Evolutionary conservation across 2,113 vertebrate genomes (phyloP).

Genomic region (Junco hyemalis): DNA sequence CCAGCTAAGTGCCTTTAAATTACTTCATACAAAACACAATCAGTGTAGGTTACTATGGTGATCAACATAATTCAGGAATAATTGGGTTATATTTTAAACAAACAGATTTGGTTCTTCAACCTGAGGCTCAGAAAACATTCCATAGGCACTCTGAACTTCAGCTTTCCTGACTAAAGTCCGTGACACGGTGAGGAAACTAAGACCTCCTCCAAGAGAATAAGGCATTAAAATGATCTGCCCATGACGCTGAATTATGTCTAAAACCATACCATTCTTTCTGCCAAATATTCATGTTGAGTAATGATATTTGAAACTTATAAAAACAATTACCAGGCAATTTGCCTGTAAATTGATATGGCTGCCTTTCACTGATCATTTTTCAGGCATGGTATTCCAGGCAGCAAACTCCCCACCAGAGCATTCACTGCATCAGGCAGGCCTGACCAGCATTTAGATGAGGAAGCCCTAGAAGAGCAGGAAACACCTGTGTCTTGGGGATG

Average conservation of each 20-base stretch:
- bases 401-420: neutral
- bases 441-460: neutral
- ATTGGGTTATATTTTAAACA: conserved; percentile 29
- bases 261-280: neutral
- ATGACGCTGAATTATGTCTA: neutral
- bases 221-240: neutral
- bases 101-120: neutral
- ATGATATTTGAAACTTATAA: neutral
- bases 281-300: neutral
- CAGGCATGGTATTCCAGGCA: neutral
- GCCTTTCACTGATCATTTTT: neutral
- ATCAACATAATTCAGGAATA: conserved; percentile 18
- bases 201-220: neutral
- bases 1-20: conserved; percentile 34
- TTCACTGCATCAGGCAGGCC: neutral
- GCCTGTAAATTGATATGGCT: neutral
- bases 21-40: neutral
- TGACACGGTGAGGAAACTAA: neutral
- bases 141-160: neutral
- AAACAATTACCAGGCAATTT: neutral
- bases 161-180: neutral
- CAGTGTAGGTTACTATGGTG: conserved; percentile 30
- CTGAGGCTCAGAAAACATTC: neutral
- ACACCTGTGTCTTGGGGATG: neutral
- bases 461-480: neutral